These are phyloP conservation scores for Hemiprocne comata DNA, from an alignment of 2,113 vertebrate genomes.

Conservation along the genomic window DNA sequence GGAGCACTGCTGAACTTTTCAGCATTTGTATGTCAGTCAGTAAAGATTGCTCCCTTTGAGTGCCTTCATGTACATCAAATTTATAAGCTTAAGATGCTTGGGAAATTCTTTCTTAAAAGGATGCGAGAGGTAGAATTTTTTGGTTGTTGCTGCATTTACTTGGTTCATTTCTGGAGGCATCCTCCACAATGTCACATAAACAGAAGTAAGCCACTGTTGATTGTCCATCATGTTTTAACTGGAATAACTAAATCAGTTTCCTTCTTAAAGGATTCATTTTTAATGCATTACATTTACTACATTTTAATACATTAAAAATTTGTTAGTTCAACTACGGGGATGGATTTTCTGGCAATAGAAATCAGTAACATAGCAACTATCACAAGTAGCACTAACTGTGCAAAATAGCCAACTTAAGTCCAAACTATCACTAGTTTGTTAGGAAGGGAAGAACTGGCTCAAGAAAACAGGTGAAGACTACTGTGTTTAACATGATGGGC, in stretches of 20 bases:
- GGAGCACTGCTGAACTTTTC: background rate
- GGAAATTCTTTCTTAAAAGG: background rate
- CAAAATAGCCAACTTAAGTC: background rate
- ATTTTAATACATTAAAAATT: background rate
- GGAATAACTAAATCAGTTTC: background rate
- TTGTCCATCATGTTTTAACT: background rate
- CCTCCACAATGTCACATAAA: background rate
- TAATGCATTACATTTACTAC: background rate
- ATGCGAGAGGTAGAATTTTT: background rate
- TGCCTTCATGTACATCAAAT: background rate
- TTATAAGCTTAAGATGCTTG: background rate
- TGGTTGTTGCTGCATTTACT: background rate
- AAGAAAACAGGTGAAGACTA: background rate
- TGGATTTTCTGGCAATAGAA: background rate
- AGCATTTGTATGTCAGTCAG: background rate
- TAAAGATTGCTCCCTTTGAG: background rate
- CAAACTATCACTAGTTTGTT: background rate
- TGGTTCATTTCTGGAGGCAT: background rate
- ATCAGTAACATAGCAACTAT: background rate
- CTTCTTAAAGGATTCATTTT: background rate
- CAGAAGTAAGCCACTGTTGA: background rate
- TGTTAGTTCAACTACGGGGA: background rate
- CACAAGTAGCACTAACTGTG: rapidly evolving
- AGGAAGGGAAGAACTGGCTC: background rate
- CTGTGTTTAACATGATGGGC: background rate